These are phyloP conservation scores for Megamerina dolium DNA, from an alignment of 2,888 invertebrate species.

Conservation along the genomic window DNA sequence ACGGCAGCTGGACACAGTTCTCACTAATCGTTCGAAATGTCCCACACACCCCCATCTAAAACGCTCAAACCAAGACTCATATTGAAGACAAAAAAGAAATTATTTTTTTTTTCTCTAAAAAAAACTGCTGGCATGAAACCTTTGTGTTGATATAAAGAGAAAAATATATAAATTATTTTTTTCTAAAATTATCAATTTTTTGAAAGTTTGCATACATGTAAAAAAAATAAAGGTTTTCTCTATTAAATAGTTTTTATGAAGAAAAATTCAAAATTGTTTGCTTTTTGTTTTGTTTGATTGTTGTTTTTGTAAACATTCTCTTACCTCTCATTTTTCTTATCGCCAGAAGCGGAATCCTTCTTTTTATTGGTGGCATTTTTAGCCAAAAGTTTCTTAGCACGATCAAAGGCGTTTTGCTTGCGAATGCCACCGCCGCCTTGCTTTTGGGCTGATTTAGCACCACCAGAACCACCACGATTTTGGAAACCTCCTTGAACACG, in stretches of 20 bases:
- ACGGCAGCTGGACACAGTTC: too few species aligned
- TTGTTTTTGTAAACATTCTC: slow-evolving; percentile 41
- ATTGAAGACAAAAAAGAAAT: too few species aligned
- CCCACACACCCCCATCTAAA: too few species aligned
- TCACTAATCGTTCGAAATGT: too few species aligned
- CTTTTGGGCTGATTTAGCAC: slow-evolving; percentile 46
- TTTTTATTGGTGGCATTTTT: slow-evolving; percentile 51
- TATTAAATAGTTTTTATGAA: slow-evolving; percentile 16
- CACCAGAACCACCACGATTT: slow-evolving; percentile 47
- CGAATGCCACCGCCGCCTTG: slow-evolving; percentile 49
- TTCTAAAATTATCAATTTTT: too few species aligned
- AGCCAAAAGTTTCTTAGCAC: slow-evolving; percentile 52
- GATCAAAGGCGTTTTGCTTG: slow-evolving; percentile 51
- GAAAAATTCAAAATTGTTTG: slow-evolving; percentile 7
- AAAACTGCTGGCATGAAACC: too few species aligned
- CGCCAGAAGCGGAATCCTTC: slow-evolving; percentile 51
- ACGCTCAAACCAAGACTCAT: too few species aligned
- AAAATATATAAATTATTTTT: too few species aligned
- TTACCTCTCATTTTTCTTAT: slow-evolving; percentile 51
- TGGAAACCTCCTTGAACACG: slow-evolving; percentile 47
- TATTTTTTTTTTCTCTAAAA: too few species aligned
- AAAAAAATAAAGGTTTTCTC: too few species aligned
- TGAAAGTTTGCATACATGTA: too few species aligned
- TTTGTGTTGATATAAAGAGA: too few species aligned
- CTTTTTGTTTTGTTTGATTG: slow-evolving; percentile 25